phyloP scores from a whole-genome alignment of 2,888 invertebrate species.

The Eupithecia subumbrata region DNA sequence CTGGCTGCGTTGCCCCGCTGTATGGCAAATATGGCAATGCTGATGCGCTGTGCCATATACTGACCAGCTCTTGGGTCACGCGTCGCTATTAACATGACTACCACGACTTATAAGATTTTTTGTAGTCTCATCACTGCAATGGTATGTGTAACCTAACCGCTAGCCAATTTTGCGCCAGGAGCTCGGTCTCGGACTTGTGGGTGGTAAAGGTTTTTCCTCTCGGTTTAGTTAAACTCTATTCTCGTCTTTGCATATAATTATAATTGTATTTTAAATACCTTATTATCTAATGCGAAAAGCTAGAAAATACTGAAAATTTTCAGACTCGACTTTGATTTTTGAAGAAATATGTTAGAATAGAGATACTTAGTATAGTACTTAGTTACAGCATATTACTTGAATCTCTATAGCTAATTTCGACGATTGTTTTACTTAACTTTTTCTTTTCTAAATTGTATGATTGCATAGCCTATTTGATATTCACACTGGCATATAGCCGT shows the following conservation, averaged over 20 bases:
- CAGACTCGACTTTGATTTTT: background rate
- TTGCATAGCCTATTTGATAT: no score
- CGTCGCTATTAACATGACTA: no score
- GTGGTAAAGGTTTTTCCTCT: conserved; percentile 1
- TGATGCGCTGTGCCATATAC: no score
- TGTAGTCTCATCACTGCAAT: background rate
- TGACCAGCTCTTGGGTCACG: no score
- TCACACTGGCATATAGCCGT: no score
- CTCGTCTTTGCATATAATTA: conserved; percentile 6
- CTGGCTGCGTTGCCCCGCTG: no score
- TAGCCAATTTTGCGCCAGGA: conserved; percentile 43
- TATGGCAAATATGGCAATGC: no score
- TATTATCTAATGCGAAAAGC: background rate
- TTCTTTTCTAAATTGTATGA: no score
- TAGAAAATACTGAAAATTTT: background rate
- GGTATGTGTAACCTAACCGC: conserved; percentile 1
- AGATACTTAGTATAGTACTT: background rate
- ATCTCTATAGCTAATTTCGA: no score
- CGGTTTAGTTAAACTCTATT: background rate
- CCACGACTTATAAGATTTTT: background rate
- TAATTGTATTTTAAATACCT: background rate
- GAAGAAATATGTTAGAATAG: background rate
- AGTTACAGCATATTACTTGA: background rate
- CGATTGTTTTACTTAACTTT: no score
- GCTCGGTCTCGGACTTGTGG: background rate